These are phyloP conservation scores for Unio pictorum DNA, from an alignment of 2,888 invertebrate species.

Conservation along the genomic window DNA sequence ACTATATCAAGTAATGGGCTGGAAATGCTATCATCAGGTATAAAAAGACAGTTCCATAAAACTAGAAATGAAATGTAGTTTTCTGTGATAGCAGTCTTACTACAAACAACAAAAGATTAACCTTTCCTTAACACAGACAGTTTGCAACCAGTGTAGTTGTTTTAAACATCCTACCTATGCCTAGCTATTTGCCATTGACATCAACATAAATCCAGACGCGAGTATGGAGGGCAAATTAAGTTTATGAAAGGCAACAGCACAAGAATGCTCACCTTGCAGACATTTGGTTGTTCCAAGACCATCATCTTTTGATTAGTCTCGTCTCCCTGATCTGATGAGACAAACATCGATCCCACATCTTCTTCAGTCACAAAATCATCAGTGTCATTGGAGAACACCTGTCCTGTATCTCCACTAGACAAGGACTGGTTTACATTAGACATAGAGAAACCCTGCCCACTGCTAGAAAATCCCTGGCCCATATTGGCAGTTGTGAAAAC, in stretches of 20 bases:
- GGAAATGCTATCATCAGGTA: too few species aligned
- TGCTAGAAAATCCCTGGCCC: constrained; percentile 27
- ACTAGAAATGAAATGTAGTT: too few species aligned
- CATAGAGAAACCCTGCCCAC: constrained; percentile 7
- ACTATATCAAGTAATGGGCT: too few species aligned
- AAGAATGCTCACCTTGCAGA: constrained; percentile 73
- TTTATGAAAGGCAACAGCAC: neutral
- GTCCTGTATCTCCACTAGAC: constrained; percentile 10
- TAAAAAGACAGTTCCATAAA: too few species aligned
- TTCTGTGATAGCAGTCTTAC: too few species aligned
- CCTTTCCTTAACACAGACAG: neutral
- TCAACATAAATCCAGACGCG: neutral
- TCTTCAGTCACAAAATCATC: too few species aligned
- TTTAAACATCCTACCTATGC: too few species aligned
- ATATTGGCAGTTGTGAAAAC: constrained; percentile 29
- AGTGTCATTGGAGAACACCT: constrained; percentile 8
- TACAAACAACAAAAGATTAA: too few species aligned
- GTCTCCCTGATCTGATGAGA: constrained; percentile 7
- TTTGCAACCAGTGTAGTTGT: too few species aligned
- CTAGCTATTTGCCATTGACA: too few species aligned
- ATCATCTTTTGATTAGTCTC: constrained; percentile 12
- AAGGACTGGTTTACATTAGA: constrained; percentile 8
- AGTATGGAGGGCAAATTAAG: neutral
- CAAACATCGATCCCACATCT: neutral
- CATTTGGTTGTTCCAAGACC: constrained; percentile 65